A percentile compares a stretch with the other conserved stretches of the same genome.
These are phyloP conservation scores for Pterobdella sp. DNA, from an alignment of 2,888 invertebrate species.

Conservation along the genomic window DNA sequence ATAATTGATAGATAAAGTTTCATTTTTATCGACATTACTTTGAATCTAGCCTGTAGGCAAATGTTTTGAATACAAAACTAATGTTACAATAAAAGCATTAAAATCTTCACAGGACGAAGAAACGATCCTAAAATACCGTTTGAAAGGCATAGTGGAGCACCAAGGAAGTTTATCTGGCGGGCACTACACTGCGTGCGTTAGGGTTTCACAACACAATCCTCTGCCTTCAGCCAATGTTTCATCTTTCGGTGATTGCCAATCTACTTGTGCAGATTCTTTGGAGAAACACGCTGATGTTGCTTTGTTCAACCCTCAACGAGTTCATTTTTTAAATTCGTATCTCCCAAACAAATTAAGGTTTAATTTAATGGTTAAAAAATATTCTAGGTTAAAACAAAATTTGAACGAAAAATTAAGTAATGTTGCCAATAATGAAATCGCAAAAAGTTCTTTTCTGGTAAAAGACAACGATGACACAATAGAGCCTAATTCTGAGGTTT, in stretches of 20 bases:
- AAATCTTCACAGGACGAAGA: slow-evolving; percentile 53
- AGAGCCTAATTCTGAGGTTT: slow-evolving; percentile 59
- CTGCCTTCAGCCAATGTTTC: background rate
- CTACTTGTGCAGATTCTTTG: background rate
- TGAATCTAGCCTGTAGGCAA: too few relatives aligned
- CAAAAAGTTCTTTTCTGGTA: background rate
- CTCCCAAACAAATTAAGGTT: too few relatives aligned
- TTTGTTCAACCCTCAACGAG: too few relatives aligned
- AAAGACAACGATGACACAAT: background rate
- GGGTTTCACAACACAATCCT: slow-evolving; percentile 57
- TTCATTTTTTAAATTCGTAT: too few relatives aligned
- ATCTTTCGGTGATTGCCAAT: background rate
- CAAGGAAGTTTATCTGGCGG: slow-evolving; percentile 81
- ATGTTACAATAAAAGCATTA: too few relatives aligned
- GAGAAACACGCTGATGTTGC: too few relatives aligned
- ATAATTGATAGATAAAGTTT: too few relatives aligned
- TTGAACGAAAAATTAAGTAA: too few relatives aligned
- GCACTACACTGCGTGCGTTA: slow-evolving; percentile 89
- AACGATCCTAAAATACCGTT: slow-evolving; percentile 68
- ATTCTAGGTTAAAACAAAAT: too few relatives aligned
- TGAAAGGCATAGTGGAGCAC: slow-evolving; percentile 92
- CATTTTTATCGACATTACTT: too few relatives aligned
- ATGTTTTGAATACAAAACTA: too few relatives aligned
- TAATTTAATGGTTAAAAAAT: too few relatives aligned
- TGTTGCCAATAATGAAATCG: background rate